Evolutionary conservation across 2,888 invertebrate species (phyloP).

Genomic region (Dermolepida albohirtum): DNA sequence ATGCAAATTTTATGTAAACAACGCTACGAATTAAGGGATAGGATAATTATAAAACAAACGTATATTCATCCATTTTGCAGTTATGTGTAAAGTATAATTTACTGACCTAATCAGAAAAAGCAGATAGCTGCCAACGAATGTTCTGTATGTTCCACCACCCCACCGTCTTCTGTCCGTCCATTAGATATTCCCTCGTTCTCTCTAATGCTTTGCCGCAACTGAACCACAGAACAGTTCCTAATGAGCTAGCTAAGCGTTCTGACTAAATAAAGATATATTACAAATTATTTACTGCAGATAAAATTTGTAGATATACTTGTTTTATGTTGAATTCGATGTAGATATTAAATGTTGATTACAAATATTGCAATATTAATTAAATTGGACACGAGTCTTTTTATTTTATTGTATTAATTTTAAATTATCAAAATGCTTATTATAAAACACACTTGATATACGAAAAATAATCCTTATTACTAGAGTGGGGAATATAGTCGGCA

Average conservation of each 20-base stretch:
- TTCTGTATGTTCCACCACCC: conserved; percentile 24
- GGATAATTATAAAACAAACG: conserved; percentile 53
- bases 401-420: too few species aligned
- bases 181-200: conserved; percentile 30
- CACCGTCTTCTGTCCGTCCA: conserved; percentile 22
- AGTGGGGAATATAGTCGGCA: too few species aligned
- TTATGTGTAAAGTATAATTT: conserved; percentile 53
- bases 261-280: conserved; percentile 42
- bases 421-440: too few species aligned
- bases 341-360: too few species aligned
- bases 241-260: conserved; percentile 50
- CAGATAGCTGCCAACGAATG: conserved; percentile 39
- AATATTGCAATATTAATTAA: too few species aligned
- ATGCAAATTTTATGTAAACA: conserved; percentile 48
- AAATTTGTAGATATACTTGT: conserved; percentile 6
- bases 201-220: conserved; percentile 13
- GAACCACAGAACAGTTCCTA: conserved; percentile 43
- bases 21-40: conserved; percentile 44
- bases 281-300: conserved; percentile 32
- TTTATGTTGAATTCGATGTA: conserved; percentile 2
- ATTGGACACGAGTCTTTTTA: too few species aligned
- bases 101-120: conserved; percentile 55
- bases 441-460: too few species aligned
- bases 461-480: too few species aligned
- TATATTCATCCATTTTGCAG: conserved; percentile 47